Base-by-base conservation (phyloP, 1,140 invertebrate genomes). In the Drosophila pseudoobscura region DNA sequence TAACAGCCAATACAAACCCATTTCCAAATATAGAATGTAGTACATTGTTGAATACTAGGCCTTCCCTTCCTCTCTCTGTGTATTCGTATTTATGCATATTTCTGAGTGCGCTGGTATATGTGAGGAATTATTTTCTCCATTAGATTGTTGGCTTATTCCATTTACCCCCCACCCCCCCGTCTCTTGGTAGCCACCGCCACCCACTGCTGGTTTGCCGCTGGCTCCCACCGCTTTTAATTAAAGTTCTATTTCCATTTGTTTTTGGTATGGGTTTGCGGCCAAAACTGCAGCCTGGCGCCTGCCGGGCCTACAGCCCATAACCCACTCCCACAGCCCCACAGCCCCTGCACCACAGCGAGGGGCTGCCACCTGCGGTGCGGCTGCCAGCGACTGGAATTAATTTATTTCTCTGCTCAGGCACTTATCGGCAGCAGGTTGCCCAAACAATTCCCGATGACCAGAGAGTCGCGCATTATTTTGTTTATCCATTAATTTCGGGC, bases 221-320 rank as follows among this genome's bases (percentile, higher is more conserved):
- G 49, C 61, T 75, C 50, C 24, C 56, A 44, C 44, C 49, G 74
- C 78, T 58, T 77, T 80, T 85, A 85, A 84, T 84, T 84, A 84
- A 87, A 84, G 80, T 84, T 84, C 77, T 77, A 87, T 84, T 87
- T 87, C 64, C 80, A 84, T 80, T 76, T 87, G 82, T 80, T 73
- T 39, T 39, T 39, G 35, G 61, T 84, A 72, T 64, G 65, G 77
- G 56, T 41, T 29, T 56, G 55, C 52, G 59, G 31, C 46, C 58
- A 57, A 59, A 73, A 73, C 45, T 66, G 61, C 22, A 77, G 59
- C 60, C 49, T 73, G 80, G 80, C 80, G 80, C 80, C 80, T 70
- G 11, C 50, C 46, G 45, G 59, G 64, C 71, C 77, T 50, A 31
- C 44, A 53, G 5, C 24, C 24, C 56, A 50, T 17, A 22, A n/a